A percentile compares a stretch with the other conserved stretches of the same genome.
Evolutionary conservation across 2,113 vertebrate genomes (phyloP).

Genomic region (Potamarius usumacintae): DNA sequence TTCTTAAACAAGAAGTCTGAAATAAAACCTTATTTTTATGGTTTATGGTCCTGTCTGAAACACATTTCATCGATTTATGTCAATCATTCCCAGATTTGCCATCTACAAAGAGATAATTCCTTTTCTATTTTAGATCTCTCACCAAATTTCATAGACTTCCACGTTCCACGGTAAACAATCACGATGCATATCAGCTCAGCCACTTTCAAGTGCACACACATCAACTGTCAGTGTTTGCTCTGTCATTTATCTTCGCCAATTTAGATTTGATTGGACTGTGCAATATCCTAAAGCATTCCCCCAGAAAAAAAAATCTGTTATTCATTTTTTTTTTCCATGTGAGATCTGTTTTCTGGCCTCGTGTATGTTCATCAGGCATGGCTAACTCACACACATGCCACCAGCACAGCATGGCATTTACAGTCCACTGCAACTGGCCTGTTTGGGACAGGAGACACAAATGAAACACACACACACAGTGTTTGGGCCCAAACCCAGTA

Average conservation of each 20-base stretch:
- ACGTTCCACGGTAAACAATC: too few relatives aligned
- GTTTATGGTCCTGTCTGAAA: not conserved
- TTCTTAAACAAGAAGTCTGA: not conserved
- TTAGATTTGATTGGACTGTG: constrained; percentile 3
- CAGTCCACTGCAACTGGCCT: constrained; percentile 69
- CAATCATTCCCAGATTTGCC: not conserved
- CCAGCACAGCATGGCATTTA: constrained; percentile 80
- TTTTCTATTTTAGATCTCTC: not conserved
- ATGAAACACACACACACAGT: constrained; percentile 31
- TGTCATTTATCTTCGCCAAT: not conserved
- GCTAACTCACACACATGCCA: constrained; percentile 71
- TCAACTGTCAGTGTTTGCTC: not conserved
- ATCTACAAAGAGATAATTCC: not conserved
- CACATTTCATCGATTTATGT: not conserved
- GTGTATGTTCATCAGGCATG: constrained; percentile 69
- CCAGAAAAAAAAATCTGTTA: not conserved
- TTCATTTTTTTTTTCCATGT: constrained; percentile 4
- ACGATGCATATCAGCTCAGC: not conserved
- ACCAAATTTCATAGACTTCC: not conserved
- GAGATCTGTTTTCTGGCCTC: constrained; percentile 48
- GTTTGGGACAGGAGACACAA: constrained; percentile 59
- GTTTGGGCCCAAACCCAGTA: constrained; percentile 55
- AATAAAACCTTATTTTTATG: not conserved
- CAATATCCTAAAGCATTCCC: not conserved
- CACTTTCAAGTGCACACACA: not conserved